These are phyloP conservation scores for Garra rufa DNA, from an alignment of 2,113 vertebrate species.

Conservation along the genomic window DNA sequence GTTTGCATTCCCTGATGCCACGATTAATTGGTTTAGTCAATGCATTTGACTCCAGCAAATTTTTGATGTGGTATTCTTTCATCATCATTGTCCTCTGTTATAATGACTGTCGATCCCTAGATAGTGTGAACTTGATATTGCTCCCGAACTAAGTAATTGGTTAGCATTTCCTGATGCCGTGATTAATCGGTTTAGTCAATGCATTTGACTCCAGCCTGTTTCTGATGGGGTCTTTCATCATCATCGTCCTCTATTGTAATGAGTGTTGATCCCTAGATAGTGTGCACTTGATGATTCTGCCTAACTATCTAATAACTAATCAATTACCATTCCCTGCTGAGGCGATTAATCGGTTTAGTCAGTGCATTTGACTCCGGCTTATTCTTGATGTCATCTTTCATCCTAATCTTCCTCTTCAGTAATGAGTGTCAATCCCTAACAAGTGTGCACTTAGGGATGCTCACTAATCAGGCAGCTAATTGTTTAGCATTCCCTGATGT, in stretches of 20 bases:
- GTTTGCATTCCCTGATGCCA: no score
- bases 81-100: constrained; percentile 35
- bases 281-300: neutral
- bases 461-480: neutral
- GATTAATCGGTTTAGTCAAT: constrained; percentile 33
- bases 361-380: no score
- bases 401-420: neutral
- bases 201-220: neutral
- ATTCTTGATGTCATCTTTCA: neutral
- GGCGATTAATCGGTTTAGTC: no score
- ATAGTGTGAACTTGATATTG: constrained; percentile 34
- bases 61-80: neutral
- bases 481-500: no score
- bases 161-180: no score
- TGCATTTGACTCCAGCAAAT: neutral
- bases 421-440: neutral
- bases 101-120: constrained; percentile 34
- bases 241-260: no score
- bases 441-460: neutral
- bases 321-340: no score
- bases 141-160: neutral
- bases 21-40: no score
- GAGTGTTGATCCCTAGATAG: neutral
- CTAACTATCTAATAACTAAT: neutral
- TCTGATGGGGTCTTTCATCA: no score